Conservation (phyloP, 2,888 invertebrate genomes). For the Drosophila robusta region DNA sequence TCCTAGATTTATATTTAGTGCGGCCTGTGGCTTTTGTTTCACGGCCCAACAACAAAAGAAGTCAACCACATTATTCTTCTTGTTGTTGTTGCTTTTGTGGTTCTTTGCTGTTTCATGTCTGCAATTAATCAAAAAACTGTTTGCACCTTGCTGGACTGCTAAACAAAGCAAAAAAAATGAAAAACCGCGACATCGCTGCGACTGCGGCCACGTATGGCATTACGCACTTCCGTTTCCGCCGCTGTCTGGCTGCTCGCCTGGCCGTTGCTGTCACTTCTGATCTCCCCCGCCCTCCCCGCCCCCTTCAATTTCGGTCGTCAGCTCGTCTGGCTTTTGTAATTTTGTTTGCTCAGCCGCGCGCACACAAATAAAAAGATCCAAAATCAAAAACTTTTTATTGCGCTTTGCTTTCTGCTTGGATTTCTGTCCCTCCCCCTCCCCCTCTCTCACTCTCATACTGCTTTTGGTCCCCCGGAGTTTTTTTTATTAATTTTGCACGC, state of each 20-base stretch:
- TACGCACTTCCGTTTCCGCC: slow-evolving; percentile 75
- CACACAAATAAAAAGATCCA: slow-evolving; percentile 50
- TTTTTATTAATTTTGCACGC: slow-evolving; percentile 65
- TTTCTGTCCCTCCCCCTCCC: not conserved
- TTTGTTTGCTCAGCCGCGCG: slow-evolving; percentile 47
- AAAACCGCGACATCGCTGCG: slow-evolving; percentile 14
- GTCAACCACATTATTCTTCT: slow-evolving; percentile 26
- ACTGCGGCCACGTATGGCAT: slow-evolving; percentile 65
- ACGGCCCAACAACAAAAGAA: slow-evolving; percentile 52
- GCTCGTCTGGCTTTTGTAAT: slow-evolving; percentile 35
- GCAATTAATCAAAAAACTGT: slow-evolving; percentile 73
- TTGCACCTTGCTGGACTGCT: slow-evolving; percentile 62
- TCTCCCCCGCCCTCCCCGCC: not conserved
- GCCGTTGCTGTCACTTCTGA: slow-evolving; percentile 6
- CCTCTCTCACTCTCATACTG: not conserved
- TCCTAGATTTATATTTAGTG: slow-evolving; percentile 63
- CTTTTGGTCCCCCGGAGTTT: not conserved
- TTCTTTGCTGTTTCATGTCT: slow-evolving; percentile 51
- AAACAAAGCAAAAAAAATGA: slow-evolving; percentile 9
- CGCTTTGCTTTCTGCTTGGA: slow-evolving; percentile 40
- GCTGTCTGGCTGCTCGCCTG: slow-evolving; percentile 19
- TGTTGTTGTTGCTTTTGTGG: slow-evolving; percentile 19
- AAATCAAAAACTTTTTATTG: slow-evolving; percentile 73
- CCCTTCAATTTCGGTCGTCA: not conserved
- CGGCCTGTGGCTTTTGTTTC: slow-evolving; percentile 60